A percentile compares a stretch with the other conserved stretches of the same genome.
Evolutionary conservation across 2,888 invertebrate species (phyloP).

Genomic region (Zele albiditarsus): DNA sequence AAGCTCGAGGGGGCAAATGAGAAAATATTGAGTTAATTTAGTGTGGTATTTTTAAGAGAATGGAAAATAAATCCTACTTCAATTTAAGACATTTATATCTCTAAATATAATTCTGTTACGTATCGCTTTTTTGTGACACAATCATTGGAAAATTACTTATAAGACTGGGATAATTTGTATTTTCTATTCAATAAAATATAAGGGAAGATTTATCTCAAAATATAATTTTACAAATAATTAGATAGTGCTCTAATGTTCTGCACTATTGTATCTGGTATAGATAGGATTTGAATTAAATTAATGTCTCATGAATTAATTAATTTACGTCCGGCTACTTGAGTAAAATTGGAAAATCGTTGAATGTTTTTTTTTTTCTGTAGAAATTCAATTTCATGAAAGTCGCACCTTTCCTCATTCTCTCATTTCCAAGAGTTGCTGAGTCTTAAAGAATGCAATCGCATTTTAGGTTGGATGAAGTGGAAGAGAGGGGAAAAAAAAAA

Average conservation of each 20-base stretch:
- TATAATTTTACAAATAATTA: too few species aligned
- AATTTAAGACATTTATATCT: neutral
- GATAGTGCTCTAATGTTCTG: too few species aligned
- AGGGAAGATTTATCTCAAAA: too few species aligned
- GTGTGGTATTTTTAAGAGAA: neutral
- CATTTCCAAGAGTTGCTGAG: conserved; percentile 12
- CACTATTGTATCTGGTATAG: neutral
- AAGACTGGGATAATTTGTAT: too few species aligned
- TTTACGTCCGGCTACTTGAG: neutral
- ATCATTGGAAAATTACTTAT: too few species aligned
- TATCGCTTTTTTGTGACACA: too few species aligned
- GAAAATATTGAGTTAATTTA: conserved; percentile 9
- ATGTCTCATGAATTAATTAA: neutral
- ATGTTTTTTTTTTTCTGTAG: too few species aligned
- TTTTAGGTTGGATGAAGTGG: conserved; percentile 21
- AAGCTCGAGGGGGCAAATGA: conserved; percentile 2
- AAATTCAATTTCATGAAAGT: conserved; percentile 35
- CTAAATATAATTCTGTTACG: too few species aligned
- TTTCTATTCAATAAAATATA: too few species aligned
- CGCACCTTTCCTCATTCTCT: neutral
- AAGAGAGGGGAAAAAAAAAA: conserved; percentile 5
- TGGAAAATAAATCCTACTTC: conserved; percentile 1
- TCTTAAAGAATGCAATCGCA: conserved; percentile 37
- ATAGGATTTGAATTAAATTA: neutral
- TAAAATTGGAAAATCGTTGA: conserved; percentile 2